Evolutionary conservation across 2,888 invertebrate genomes (phyloP), one percentile per base, ranked within the genome.

Genomic region (Netelia inedita): DNA sequence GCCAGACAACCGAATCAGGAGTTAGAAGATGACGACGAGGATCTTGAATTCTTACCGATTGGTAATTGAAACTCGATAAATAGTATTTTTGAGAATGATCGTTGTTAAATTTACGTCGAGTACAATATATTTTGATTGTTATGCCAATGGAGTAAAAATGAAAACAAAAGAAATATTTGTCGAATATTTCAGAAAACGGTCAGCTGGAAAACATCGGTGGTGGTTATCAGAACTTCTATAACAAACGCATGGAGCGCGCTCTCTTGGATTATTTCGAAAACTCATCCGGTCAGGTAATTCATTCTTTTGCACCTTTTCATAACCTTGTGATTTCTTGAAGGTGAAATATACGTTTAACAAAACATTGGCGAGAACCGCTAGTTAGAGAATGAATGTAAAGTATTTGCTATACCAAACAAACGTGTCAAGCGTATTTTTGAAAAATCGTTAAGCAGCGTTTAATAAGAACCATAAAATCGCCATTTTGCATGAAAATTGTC

Each of bases 121-220:
- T 57, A 23, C 35, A 5, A 28, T 35, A 1, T 16, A 11, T 14
- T 28, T 10, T 53, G 8, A 68, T 41, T 21, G 50, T 43, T 43
- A 1, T 14, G n/a, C 14, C 43, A 21, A 3, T 5, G n/a, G 16
- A 35, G 6, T 3, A 21, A 9, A 28, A 21, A 50, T 50, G 10
- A 50, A 43, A 41, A 43, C 11, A 65, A 81, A 43, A 46, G 35
- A n/a, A 35, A 57, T 3, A 46, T 43, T 43, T 53, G 5, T 68
- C 83, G 78, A 57, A 9, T 28, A 46, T 83, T 87, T 5, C 85
- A 92, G 93, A 92, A 68, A 91, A 92, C 69, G 94, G 94, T 6
- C 94, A 94, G 71, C 90, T 94, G 14, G 94, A 94, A 87, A 93
- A 94, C 41, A 93, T 94, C 16, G 94, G 94, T 0, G 94, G 94